Evolutionary conservation across 92 coral and sea anemone genomes (phyloP), one percentile per base, ranked within the genome.

Genomic region (Palythoa grandis): DNA sequence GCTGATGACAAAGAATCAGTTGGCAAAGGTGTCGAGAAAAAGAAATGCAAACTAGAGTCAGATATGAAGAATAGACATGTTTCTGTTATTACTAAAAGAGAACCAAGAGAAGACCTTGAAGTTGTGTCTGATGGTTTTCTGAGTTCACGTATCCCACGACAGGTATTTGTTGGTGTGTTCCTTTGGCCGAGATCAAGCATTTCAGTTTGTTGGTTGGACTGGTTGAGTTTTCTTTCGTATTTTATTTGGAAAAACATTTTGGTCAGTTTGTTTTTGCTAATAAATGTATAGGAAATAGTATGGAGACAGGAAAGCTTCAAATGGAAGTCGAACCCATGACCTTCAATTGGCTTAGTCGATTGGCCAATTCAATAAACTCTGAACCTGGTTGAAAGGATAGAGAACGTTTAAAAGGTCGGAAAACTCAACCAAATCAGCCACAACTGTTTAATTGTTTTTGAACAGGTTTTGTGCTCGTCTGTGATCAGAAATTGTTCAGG

Each of bases 121-220:
- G 74, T 80, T 43, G 56, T 79, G 4, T 74, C 85, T 20, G 74
- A 40, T 40, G 85, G 74, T 11, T 80, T 80, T 37, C 47, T 80
- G 24, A 80, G 74, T 35, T 67, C 85, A 10, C 58, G 85, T 53
- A n/a, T 66, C 20, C 74, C 74, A 65, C 43, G 85, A 65, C 85
- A 80, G 74, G 85, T 80, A 78, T 24, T 29, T 29, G 35, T 29
- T 29, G 35, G 35, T 29, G 35, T 29, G 35, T 29, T 29, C 35
- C 35, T 29, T 29, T 67, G 19, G 19, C 16, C 66, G 22, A 16
- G 66, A 60, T 60, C 5, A 60, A 16, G 20, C 66, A 0, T 16
- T 16, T 60, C 66, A 60, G 66, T 60, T 57, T 12, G 66, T 60
- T 60, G 66, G 16, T 13, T 54, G 60, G 60, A 3, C 60, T 13